Percentiles rank a stretch among this genome's conserved stretches.
phyloP scores from a whole-genome alignment of 2,888 invertebrate species.

The Cetonia aurata region DNA sequence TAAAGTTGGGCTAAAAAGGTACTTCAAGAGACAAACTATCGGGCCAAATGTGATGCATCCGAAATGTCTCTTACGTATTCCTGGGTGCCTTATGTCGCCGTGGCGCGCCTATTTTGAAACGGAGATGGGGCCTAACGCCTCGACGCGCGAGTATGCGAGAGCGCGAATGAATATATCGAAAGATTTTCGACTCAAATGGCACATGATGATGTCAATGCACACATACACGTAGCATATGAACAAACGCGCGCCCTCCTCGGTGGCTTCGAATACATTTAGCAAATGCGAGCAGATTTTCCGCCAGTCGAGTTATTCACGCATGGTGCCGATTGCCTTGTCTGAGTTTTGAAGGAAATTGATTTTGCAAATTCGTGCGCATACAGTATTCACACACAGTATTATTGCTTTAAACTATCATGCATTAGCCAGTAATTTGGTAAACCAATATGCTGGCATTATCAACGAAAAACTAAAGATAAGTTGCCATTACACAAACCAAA shows the following conservation, averaged over 20 bases:
- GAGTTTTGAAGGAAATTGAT: slow-evolving; percentile 2
- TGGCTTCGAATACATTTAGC: slow-evolving; percentile 29
- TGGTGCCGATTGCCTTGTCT: slow-evolving; percentile 35
- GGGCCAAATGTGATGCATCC: slow-evolving; percentile 65
- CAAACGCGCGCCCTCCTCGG: neutral
- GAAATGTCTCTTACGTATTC: slow-evolving; percentile 65
- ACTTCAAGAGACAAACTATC: slow-evolving; percentile 65
- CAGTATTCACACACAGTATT: too few relatives aligned
- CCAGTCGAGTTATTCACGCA: slow-evolving; percentile 24
- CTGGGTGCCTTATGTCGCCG: slow-evolving; percentile 47
- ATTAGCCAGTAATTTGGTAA: too few relatives aligned
- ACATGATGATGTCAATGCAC: slow-evolving; percentile 38
- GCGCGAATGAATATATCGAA: slow-evolving; percentile 47
- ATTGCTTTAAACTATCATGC: too few relatives aligned
- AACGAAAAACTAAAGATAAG: too few relatives aligned
- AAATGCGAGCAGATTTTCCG: slow-evolving; percentile 28
- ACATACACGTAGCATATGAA: slow-evolving; percentile 14
- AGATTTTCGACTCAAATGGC: slow-evolving; percentile 45
- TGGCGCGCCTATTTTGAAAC: slow-evolving; percentile 16
- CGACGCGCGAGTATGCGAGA: slow-evolving; percentile 39
- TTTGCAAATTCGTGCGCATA: slow-evolving; percentile 8
- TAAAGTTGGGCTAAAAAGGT: slow-evolving; percentile 65
- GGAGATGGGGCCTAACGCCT: slow-evolving; percentile 6
- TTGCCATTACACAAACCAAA: too few relatives aligned
- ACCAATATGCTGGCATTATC: too few relatives aligned